Conservation (phyloP, 1,140 invertebrate genomes). For the Monochamus saltuarius region DNA sequence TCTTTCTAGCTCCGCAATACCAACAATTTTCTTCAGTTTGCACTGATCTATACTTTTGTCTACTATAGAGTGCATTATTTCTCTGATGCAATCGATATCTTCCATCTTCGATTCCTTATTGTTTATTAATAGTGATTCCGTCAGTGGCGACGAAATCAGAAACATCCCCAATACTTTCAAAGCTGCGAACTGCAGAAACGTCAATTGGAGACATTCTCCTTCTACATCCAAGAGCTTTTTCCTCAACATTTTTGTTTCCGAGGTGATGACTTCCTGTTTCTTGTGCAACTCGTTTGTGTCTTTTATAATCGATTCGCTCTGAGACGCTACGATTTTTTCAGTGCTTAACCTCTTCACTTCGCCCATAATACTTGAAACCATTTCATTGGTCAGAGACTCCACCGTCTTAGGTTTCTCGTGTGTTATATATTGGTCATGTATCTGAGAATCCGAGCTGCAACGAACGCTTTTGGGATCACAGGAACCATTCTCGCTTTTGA, state of each 20-base stretch:
- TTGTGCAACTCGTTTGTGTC: conserved; percentile 24
- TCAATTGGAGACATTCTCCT: conserved; percentile 52
- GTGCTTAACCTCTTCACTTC: conserved; percentile 52
- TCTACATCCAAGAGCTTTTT: conserved; percentile 52
- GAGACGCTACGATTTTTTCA: conserved; percentile 38
- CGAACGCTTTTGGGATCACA: not conserved
- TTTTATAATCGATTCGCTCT: conserved; percentile 33
- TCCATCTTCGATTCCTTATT: conserved; percentile 21
- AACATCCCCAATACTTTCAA: conserved; percentile 57
- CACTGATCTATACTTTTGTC: conserved; percentile 56
- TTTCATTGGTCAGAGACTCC: conserved; percentile 56
- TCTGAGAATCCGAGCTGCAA: conserved; percentile 44
- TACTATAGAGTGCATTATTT: conserved; percentile 48
- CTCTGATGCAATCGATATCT: conserved; percentile 32
- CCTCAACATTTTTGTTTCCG: conserved; percentile 40
- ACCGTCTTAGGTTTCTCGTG: conserved; percentile 44
- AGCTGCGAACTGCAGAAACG: conserved; percentile 60
- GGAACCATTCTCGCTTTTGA: too few species aligned
- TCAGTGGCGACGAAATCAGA: conserved; percentile 47
- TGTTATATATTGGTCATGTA: conserved; percentile 26
- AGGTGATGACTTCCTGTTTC: conserved; percentile 6
- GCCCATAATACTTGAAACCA: conserved; percentile 57
- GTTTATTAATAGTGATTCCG: conserved; percentile 58
- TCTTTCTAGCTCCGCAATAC: conserved; percentile 58
- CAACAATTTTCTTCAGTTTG: conserved; percentile 52